Evolutionary conservation across 2,797 vertebrate genomes (phyloP), one percentile per base, ranked within the genome.

Genomic region (Octomys mimax): DNA sequence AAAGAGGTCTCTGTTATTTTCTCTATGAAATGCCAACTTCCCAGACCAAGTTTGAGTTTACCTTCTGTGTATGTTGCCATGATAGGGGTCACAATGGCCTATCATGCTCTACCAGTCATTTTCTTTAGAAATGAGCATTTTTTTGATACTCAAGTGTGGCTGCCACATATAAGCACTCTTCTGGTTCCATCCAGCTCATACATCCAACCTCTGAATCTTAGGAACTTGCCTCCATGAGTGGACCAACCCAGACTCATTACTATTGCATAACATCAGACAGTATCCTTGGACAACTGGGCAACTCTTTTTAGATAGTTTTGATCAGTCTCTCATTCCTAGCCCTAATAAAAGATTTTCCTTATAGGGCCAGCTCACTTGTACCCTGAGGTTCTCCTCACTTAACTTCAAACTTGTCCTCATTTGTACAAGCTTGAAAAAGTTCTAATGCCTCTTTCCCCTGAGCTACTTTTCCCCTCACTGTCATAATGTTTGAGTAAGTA

Each of bases 41-140:
- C 12, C 24, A 70, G 21, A 21, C 66, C 59, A 18, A 4, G 14
- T 61, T 39, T 52, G 31, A 77, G 39, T 49, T 31, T 26, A 85
- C 61, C 39, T 95, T 33, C 46, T 95, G n/a, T 77, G 49, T 87
- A 79, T 1, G 1, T 7, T 78, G 54, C 26, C 31, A n/a, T 5
- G 0, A 49, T 61, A 62, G 19, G 59, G 14, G 13, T 10, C 4
- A 1, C 31, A 11, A 28, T 2, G 2, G 8, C 26, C 24, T 3
- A 26, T 19, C 36, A 16, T 70, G 13, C 2, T 62, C 21, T 8
- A 18, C 12, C 16, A 59, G 33, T 13, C 87, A 19, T 70, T 16
- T 62, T 91, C 31, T 9, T 36, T 5, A 57, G 36, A 78, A 77
- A 11, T 22, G 24, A n/a, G 10, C 7, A 5, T 57, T 92, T 61